Conservation (phyloP, 2,888 invertebrate genomes). For the Coleophora deauratella region DNA sequence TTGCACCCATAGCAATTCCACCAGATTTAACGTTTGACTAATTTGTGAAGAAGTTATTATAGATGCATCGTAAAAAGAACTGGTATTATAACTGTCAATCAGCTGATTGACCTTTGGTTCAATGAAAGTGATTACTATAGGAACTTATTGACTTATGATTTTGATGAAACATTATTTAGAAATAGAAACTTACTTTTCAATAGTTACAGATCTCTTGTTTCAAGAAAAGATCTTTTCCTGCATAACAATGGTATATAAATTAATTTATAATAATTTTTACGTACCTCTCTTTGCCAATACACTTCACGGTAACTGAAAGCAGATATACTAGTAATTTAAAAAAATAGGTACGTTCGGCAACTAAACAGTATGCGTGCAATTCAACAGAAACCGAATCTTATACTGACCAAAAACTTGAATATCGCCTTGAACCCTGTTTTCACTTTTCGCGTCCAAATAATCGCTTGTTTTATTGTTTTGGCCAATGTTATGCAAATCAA, state of each 20-base stretch:
- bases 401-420: constrained; percentile 42
- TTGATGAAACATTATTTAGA: no score
- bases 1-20: constrained; percentile 65
- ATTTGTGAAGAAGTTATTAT: constrained; percentile 63
- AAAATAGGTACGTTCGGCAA: no score
- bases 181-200: no score
- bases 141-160: no score
- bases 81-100: constrained; percentile 39
- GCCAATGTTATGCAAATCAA: constrained; percentile 67
- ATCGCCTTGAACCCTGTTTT: constrained; percentile 62
- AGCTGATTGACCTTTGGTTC: constrained; percentile 35
- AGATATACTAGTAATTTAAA: no score
- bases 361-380: constrained; percentile 37
- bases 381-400: constrained; percentile 47
- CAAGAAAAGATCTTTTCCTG: no score
- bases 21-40: constrained; percentile 68
- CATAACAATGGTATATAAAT: no score
- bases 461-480: constrained; percentile 52
- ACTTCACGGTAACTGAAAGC: no score
- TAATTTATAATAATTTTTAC: no score
- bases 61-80: constrained; percentile 46
- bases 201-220: no score
- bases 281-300: no score
- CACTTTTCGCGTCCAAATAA: constrained; percentile 67
- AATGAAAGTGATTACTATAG: constrained; percentile 13